These are phyloP conservation scores for Eupithecia pulchellata DNA, from an alignment of 2,888 invertebrate species.

Conservation along the genomic window DNA sequence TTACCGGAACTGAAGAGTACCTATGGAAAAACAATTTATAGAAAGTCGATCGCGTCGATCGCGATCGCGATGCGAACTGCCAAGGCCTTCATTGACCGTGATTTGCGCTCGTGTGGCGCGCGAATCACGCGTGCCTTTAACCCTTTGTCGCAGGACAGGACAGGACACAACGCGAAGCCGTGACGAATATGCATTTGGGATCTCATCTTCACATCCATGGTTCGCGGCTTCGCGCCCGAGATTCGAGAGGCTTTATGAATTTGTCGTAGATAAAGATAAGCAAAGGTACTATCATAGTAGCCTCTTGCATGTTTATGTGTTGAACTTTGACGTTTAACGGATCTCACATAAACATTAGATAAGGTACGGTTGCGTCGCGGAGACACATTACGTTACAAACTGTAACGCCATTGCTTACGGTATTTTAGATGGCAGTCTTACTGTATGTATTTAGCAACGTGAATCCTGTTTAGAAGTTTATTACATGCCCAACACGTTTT, in stretches of 20 bases:
- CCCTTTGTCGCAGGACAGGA: too few relatives aligned
- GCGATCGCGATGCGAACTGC: too few relatives aligned
- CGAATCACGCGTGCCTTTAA: too few relatives aligned
- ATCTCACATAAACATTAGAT: slow-evolving; percentile 27
- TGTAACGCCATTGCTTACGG: slow-evolving; percentile 31
- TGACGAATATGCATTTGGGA: too few relatives aligned
- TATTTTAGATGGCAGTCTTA: slow-evolving; percentile 6
- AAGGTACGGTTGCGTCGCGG: slow-evolving; percentile 7
- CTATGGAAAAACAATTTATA: neutral
- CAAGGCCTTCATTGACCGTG: too few relatives aligned
- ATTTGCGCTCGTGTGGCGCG: too few relatives aligned
- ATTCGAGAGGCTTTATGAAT: too few relatives aligned
- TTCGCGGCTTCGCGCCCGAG: too few relatives aligned
- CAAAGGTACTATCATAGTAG: neutral
- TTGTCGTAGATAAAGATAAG: neutral
- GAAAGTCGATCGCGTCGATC: too few relatives aligned
- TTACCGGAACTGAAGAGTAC: neutral
- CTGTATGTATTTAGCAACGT: slow-evolving; percentile 30
- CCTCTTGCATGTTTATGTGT: neutral
- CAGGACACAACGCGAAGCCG: too few relatives aligned
- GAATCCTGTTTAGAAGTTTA: slow-evolving; percentile 33
- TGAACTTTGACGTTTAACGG: slow-evolving; percentile 22
- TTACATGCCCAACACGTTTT: slow-evolving; percentile 32
- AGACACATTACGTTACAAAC: slow-evolving; percentile 26
- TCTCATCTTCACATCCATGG: too few relatives aligned